phyloP scores from a whole-genome alignment of 2,888 invertebrate species.

The Ischnus inquisitorius region DNA sequence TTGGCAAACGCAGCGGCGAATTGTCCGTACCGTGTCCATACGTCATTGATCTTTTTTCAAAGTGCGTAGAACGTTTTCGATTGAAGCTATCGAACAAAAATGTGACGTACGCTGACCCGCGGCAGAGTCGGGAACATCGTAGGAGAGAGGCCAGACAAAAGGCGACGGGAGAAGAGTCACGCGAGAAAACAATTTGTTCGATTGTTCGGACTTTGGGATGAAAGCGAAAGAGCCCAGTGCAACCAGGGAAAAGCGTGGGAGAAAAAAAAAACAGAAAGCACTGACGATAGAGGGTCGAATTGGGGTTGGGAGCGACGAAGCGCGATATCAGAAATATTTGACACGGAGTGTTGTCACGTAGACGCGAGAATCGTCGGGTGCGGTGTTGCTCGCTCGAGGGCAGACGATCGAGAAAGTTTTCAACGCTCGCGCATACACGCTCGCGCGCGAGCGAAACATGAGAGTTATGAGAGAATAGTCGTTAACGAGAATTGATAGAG shows the following conservation, averaged over 20 bases:
- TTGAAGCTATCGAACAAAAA: not conserved
- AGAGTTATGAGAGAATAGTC: slow-evolving; percentile 16
- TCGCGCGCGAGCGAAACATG: not conserved
- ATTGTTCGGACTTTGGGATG: not conserved
- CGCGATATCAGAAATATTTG: slow-evolving; percentile 14
- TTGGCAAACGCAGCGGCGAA: too few species aligned
- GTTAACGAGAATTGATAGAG: slow-evolving; percentile 47
- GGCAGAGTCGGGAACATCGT: not conserved
- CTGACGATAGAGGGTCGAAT: not conserved
- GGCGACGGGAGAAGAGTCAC: not conserved
- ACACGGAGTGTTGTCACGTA: slow-evolving; percentile 2
- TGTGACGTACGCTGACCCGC: not conserved
- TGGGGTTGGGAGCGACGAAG: slow-evolving; percentile 6
- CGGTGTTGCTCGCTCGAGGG: not conserved
- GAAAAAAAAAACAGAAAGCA: not conserved
- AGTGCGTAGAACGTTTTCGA: not conserved
- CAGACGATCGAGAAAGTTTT: slow-evolving; percentile 12
- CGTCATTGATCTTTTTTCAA: too few species aligned
- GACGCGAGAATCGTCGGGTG: slow-evolving; percentile 6
- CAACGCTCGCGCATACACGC: not conserved
- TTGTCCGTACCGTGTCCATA: too few species aligned
- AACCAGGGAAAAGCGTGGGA: not conserved
- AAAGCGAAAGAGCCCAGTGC: not conserved
- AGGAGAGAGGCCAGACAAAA: not conserved
- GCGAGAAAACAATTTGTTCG: slow-evolving; percentile 18